Evolutionary conservation across 2,888 invertebrate genomes (phyloP), one percentile per base, ranked within the genome.

Genomic region (Girardia tigrina): DNA sequence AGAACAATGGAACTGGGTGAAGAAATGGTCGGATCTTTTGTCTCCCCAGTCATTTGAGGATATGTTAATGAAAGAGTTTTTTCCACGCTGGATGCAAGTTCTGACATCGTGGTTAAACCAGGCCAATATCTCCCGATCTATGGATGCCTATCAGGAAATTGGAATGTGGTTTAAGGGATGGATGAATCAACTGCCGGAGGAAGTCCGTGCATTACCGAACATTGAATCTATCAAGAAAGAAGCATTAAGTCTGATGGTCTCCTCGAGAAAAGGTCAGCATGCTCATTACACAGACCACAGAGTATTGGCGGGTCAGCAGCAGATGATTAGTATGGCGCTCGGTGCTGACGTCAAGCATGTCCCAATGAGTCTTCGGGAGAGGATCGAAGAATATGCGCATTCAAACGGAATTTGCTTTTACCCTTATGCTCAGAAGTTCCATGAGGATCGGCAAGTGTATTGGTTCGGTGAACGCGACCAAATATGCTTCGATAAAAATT

Each of bases 1-100:
- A 42, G 93, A 93, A 82, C 89, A 90, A 0, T 94, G 94, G 94
- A 88, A 90, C 79, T 94, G 93, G 90, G 91, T 94, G 28, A 90
- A 92, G 87, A 90, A 91, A 77, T 98, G 98, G 98, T 86, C 88
- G 78, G 91, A 91, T 79, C 85, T 97, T 81, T 85, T 94, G 70
- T 90, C 92, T 0, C 84, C 88, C 0, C 87, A 89, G 0, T 88
- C 89, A 20, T 88, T 95, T 86, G 90, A 90, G 0, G 88, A 89
- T 28, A 83, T 97, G 4, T 87, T 98, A 6, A 90, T 91, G 80
- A 90, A 91, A 79, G 89, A 89, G 80, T 91, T 98, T 86, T 91
- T 98, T 82, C 94, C 95, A 0, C 90, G 91, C 76, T 86, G 84
- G 83, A 78, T 83, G 36, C 73, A 77, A 20, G 80, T 77, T 77